Conservation (phyloP, 2,888 invertebrate genomes). For the Agrotis ipsilon region DNA sequence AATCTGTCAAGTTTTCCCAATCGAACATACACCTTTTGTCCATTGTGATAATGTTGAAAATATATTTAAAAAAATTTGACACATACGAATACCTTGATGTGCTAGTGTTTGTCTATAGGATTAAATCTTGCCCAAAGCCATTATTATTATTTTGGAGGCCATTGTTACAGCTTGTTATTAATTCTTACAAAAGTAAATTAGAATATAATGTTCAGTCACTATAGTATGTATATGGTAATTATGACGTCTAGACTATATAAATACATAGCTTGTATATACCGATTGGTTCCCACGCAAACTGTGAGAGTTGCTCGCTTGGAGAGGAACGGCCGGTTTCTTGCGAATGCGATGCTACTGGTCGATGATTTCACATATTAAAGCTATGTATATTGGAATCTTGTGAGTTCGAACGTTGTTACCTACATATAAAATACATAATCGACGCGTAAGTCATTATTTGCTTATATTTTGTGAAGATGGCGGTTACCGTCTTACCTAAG, state of each 20-base stretch:
- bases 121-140: too few relatives aligned
- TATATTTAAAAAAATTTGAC: too few relatives aligned
- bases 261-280: constrained; percentile 9
- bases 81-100: too few relatives aligned
- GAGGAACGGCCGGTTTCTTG: constrained; percentile 38
- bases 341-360: constrained; percentile 17
- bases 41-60: too few relatives aligned
- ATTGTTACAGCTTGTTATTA: too few relatives aligned
- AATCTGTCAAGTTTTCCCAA: too few relatives aligned
- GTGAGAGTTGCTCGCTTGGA: constrained; percentile 40
- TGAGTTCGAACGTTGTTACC: constrained; percentile 13
- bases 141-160: too few relatives aligned
- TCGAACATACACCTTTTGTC: too few relatives aligned
- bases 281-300: constrained; percentile 54
- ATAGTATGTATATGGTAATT: background rate
- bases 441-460: background rate
- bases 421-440: background rate
- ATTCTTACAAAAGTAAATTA: too few relatives aligned
- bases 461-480: background rate
- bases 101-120: too few relatives aligned
- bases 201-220: constrained; percentile 15
- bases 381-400: constrained; percentile 31
- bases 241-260: constrained; percentile 32
- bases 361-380: constrained; percentile 49
- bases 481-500: background rate